Conservation (phyloP, 2,113 vertebrate genomes). For the Dendrocopos noguchii region DNA sequence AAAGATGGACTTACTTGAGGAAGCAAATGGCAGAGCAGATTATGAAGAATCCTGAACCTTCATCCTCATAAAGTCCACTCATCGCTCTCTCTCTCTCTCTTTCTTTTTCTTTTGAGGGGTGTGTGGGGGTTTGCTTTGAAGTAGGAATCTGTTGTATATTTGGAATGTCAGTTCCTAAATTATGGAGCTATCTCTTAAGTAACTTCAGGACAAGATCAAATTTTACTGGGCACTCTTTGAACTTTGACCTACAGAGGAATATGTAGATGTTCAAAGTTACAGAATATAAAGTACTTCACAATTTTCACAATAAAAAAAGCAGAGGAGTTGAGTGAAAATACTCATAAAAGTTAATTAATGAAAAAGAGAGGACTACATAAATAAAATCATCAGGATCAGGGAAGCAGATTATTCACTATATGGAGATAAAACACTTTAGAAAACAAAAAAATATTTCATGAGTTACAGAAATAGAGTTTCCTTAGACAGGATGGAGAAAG, state of each 20-base stretch:
- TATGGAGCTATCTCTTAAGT: background rate
- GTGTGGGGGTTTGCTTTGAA: background rate
- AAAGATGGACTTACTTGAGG: background rate
- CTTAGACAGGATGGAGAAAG: background rate
- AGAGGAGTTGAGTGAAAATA: background rate
- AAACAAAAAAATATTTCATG: background rate
- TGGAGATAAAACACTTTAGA: background rate
- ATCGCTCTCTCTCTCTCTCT: too few species aligned
- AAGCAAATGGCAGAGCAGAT: background rate
- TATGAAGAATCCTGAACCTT: background rate
- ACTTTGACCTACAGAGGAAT: background rate
- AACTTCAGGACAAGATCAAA: background rate
- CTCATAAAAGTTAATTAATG: background rate
- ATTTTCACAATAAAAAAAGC: background rate
- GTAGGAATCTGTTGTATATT: background rate
- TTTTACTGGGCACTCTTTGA: background rate
- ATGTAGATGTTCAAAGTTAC: background rate
- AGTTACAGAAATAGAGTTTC: background rate
- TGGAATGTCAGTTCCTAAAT: background rate
- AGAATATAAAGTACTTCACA: background rate
- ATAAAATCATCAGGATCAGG: background rate
- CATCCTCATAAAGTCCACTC: background rate
- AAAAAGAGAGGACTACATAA: background rate
- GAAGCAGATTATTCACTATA: background rate
- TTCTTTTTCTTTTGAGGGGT: too few species aligned